Percentiles rank a stretch among this genome's conserved stretches.
These are phyloP conservation scores for Pachliopta kotzebuea DNA, from an alignment of 2,888 invertebrate genomes.

Conservation along the genomic window DNA sequence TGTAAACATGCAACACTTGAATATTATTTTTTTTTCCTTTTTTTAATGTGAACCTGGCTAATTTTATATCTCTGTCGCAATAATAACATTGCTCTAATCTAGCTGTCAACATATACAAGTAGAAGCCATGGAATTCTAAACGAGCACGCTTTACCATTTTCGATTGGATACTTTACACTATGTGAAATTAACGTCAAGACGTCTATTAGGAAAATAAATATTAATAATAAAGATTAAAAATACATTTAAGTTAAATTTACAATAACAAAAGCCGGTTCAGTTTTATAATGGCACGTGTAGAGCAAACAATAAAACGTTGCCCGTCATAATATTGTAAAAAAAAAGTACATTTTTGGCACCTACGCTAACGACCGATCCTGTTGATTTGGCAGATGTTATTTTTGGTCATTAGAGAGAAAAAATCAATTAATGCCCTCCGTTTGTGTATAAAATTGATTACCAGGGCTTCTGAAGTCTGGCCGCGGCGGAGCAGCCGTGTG, in stretches of 20 bases:
- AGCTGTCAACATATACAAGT: too few relatives aligned
- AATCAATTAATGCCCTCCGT: slow-evolving; percentile 74
- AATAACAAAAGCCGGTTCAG: neutral
- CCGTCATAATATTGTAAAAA: slow-evolving; percentile 33
- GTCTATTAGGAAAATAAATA: too few relatives aligned
- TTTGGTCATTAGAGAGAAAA: slow-evolving; percentile 71
- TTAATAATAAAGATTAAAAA: too few relatives aligned
- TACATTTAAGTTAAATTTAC: neutral
- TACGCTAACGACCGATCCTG: slow-evolving; percentile 65
- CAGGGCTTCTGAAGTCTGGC: slow-evolving; percentile 68
- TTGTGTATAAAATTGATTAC: slow-evolving; percentile 79
- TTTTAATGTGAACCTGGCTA: too few relatives aligned
- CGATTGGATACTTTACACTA: too few relatives aligned
- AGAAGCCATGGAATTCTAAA: too few relatives aligned
- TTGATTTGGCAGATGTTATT: slow-evolving; percentile 74
- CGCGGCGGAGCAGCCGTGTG: slow-evolving; percentile 61
- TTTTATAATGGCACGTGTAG: slow-evolving; percentile 26
- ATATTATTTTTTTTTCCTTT: too few relatives aligned
- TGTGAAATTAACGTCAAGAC: too few relatives aligned
- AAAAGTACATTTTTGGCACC: slow-evolving; percentile 58
- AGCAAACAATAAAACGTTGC: slow-evolving; percentile 29
- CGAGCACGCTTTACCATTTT: too few relatives aligned
- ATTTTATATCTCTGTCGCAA: too few relatives aligned
- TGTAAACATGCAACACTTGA: too few relatives aligned
- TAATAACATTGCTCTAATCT: too few relatives aligned